A percentile compares a stretch with the other conserved stretches of the same genome.
These are phyloP conservation scores for Gymnocheta viridis DNA, from an alignment of 2,888 invertebrate species.

Conservation along the genomic window DNA sequence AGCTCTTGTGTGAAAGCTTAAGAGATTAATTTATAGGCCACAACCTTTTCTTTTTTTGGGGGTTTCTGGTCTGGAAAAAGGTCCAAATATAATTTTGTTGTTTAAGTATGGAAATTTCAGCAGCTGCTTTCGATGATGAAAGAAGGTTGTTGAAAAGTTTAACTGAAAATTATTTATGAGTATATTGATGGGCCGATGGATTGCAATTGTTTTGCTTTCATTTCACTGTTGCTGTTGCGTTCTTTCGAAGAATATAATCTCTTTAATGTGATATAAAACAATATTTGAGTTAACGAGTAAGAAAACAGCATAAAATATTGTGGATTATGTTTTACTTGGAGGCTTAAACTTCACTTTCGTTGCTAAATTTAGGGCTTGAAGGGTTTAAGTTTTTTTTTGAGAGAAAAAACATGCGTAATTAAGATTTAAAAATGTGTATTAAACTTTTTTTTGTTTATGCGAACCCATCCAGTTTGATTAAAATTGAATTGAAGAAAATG, in stretches of 20 bases:
- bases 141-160: not conserved
- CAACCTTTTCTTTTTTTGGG: not conserved
- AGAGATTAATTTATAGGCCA: constrained; percentile 4
- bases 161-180: not conserved
- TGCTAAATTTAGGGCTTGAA: no score
- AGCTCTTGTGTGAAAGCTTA: not conserved
- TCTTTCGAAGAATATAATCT: no score
- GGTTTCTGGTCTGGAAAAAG: not conserved
- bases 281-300: not conserved
- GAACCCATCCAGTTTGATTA: no score
- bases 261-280: not conserved
- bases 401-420: no score
- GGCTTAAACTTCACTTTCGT: no score
- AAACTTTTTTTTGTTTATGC: no score
- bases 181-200: not conserved
- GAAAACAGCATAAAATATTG: not conserved
- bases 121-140: not conserved
- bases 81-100: not conserved
- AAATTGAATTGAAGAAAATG: no score
- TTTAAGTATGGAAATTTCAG: not conserved
- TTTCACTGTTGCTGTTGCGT: no score
- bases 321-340: no score
- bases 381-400: no score
- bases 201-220: not conserved
- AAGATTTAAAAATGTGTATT: no score